Evolutionary conservation across 30 jellyfish, hydroid and myxozoan species (phyloP).

Genomic region (Nemopilema nomurai): DNA sequence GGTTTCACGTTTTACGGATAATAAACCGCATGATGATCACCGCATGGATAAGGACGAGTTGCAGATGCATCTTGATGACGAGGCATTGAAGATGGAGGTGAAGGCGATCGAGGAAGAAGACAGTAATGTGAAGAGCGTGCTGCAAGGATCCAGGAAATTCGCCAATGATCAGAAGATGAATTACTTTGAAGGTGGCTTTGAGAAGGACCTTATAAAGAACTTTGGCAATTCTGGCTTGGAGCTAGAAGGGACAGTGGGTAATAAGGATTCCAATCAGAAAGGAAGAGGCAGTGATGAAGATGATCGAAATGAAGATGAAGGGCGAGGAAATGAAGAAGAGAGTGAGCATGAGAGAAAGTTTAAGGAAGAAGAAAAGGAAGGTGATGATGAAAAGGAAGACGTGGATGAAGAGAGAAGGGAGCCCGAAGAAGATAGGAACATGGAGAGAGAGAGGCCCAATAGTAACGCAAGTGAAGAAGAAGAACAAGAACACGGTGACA

Average conservation of each 20-base stretch:
- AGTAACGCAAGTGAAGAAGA: neutral
- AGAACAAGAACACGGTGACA: conserved; percentile 42
- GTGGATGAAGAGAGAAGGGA: conserved; percentile 19
- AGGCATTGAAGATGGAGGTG: conserved; percentile 74
- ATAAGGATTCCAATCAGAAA: neutral
- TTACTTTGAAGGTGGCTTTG: conserved; percentile 59
- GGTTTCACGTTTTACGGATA: conserved; percentile 57
- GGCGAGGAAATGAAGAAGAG: conserved; percentile 21
- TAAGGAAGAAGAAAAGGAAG: conserved; percentile 1
- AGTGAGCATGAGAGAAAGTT: neutral
- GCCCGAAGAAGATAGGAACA: conserved; percentile 7
- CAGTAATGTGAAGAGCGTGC: conserved; percentile 61
- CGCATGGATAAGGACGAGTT: conserved; percentile 69
- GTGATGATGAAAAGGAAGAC: conserved; percentile 21
- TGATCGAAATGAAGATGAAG: conserved; percentile 23
- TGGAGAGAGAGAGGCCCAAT: conserved; percentile 1
- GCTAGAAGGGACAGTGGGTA: neutral
- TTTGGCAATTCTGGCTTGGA: conserved; percentile 53
- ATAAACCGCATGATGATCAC: conserved; percentile 21
- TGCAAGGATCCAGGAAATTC: conserved; percentile 66
- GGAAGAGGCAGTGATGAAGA: conserved; percentile 27
- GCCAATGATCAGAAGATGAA: conserved; percentile 51
- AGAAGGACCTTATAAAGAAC: conserved; percentile 55
- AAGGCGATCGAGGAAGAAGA: conserved; percentile 83
- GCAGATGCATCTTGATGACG: conserved; percentile 74